phyloP scores from a whole-genome alignment of 2,113 vertebrate species.

The Hypocryptadius cinnamomeus region DNA sequence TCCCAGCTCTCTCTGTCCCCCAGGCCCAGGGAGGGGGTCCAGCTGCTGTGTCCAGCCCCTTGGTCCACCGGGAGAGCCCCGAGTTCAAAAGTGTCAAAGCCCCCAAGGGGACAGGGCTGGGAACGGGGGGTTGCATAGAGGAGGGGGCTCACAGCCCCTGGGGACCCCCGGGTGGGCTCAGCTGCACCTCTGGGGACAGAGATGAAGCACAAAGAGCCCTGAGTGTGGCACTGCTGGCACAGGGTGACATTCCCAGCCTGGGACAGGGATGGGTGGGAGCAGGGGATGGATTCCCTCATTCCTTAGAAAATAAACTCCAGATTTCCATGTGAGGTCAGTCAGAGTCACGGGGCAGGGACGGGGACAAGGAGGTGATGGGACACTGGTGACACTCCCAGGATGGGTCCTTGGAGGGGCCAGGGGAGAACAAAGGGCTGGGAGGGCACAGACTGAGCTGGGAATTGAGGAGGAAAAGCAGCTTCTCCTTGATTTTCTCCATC shows the following conservation, averaged over 20 bases:
- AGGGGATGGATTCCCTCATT: not conserved
- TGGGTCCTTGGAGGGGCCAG: not conserved
- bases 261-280: not conserved
- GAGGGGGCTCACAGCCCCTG: not conserved
- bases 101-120: not conserved
- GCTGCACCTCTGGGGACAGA: not conserved
- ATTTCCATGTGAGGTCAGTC: fast-evolving
- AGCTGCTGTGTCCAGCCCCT: not conserved
- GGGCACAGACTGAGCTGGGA: not conserved
- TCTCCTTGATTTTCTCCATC: not conserved
- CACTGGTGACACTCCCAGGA: not conserved
- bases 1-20: not conserved
- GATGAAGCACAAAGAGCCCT: not conserved
- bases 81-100: not conserved
- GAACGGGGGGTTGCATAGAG: not conserved
- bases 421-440: not conserved
- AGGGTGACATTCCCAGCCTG: not conserved
- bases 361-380: not conserved
- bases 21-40: not conserved
- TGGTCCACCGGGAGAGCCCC: not conserved
- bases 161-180: not conserved
- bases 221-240: not conserved
- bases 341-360: not conserved
- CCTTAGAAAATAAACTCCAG: not conserved
- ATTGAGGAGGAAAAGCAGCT: not conserved